phyloP scores from a whole-genome alignment of 2,113 vertebrate species.

The Lathamus discolor region DNA sequence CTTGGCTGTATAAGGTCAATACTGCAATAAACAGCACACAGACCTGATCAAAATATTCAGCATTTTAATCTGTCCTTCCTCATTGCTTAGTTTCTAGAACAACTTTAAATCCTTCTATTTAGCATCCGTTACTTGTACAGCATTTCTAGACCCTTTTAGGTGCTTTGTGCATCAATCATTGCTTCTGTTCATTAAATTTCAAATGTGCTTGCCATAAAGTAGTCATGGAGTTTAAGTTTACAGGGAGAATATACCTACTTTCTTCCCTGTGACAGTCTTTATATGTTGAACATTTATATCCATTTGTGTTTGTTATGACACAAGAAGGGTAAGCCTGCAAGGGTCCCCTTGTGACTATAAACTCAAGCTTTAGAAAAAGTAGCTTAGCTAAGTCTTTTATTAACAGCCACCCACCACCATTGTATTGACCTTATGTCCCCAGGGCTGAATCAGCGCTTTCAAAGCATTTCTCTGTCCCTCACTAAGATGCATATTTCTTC shows the following conservation, averaged over 20 bases:
- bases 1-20: background rate
- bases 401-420: background rate
- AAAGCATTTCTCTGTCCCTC: background rate
- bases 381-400: conserved; percentile 8
- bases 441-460: conserved; percentile 9
- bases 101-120: background rate
- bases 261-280: background rate
- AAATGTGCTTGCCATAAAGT: background rate
- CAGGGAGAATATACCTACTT: background rate
- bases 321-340: background rate
- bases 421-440: background rate
- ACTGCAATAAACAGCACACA: background rate
- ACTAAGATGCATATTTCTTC: background rate
- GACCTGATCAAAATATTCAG: background rate
- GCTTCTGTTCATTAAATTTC: conserved; percentile 9
- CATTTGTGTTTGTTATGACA: conserved; percentile 31
- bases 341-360: background rate
- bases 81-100: background rate
- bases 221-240: background rate
- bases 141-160: background rate
- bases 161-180: background rate
- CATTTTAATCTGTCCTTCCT: background rate
- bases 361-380: background rate
- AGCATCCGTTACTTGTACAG: background rate
- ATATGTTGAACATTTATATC: conserved; percentile 27